Base-by-base conservation (phyloP, 2,888 invertebrate genomes). In the Dryocosmus kuriphilus region DNA sequence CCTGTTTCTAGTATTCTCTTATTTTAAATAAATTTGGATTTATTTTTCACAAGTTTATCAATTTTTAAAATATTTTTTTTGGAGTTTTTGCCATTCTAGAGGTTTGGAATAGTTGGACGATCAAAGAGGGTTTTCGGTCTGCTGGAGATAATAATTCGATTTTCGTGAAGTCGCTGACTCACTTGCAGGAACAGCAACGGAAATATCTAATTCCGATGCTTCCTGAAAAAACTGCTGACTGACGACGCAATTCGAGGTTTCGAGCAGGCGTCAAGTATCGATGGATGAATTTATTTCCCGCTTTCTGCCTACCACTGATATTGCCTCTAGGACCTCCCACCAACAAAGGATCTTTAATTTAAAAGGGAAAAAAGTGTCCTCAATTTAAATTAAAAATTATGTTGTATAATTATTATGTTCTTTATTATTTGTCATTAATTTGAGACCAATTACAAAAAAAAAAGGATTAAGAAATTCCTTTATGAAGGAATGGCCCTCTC, bases 161-260 rank as follows among this genome's bases (percentile, higher is more conserved):
- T 67, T 67, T 46, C 38, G 41, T 27, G 11, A 67, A 67, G 65
- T 67, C 46, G 65, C 65, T 67, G 65, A 67, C 65, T 67, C 65
- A 67, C 51, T 67, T 67, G 38, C 24, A n/a, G n/a, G 41, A 67
- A 19, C 65, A 41, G 19, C 51, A n/a, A 51, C n/a, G 65, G 27
- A 41, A 67, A 67, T 67, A 46, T 67, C 65, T 67, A 67, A 67
- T 67, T 67, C 65, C 41, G 27, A 67, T 67, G 41, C 65, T 67
- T 67, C 27, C 41, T 67, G 65, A 65, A 65, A 63, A 67, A 67
- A 46, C 19, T 67, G 65, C 65, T 67, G 65, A 67, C 65, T 41
- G 41, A 67, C 24, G 41, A 46, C 65, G 65, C 27, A 46, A 67
- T 67, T 67, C 65, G 46, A 46, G 24, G 65, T 67, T 67, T 67